phyloP scores from a whole-genome alignment of 1,140 invertebrate species.

The Trachymyrmex cornetzi region DNA sequence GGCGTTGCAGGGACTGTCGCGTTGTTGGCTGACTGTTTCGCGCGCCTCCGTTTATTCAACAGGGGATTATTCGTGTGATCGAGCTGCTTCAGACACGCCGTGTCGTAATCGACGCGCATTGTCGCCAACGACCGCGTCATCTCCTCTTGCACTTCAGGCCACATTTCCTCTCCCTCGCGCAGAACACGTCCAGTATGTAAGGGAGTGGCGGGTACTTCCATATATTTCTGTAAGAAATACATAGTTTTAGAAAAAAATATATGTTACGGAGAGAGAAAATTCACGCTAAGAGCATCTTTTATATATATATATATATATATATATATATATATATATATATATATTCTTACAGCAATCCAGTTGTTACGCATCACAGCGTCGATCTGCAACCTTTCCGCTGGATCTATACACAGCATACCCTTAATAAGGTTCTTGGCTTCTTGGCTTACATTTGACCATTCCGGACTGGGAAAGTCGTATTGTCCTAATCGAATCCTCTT shows the following conservation, averaged over 20 bases:
- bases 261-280: not conserved
- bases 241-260: not conserved
- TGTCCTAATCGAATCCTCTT: conserved; percentile 97
- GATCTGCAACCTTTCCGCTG: conserved; percentile 95
- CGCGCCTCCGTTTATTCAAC: conserved; percentile 92
- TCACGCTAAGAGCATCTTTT: not conserved
- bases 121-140: conserved; percentile 98
- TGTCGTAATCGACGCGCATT: conserved; percentile 98
- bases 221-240: conserved; percentile 90
- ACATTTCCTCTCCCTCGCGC: conserved; percentile 95
- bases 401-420: conserved; percentile 97
- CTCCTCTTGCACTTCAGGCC: conserved; percentile 99
- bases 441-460: conserved; percentile 97
- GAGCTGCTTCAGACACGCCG: conserved; percentile 91
- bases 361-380: conserved; percentile 96
- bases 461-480: conserved; percentile 98
- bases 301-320: not conserved
- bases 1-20: conserved; percentile 63
- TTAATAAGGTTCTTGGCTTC: conserved; percentile 98
- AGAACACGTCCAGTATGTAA: conserved; percentile 95
- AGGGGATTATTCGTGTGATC: conserved; percentile 97
- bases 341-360: conserved; percentile 94
- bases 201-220: conserved; percentile 96
- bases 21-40: conserved; percentile 74
- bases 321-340: too few species aligned